A percentile compares a stretch with the other conserved stretches of the same genome.
Conservation (phyloP, 2,888 invertebrate genomes). For the Charanyca ferruginea region DNA sequence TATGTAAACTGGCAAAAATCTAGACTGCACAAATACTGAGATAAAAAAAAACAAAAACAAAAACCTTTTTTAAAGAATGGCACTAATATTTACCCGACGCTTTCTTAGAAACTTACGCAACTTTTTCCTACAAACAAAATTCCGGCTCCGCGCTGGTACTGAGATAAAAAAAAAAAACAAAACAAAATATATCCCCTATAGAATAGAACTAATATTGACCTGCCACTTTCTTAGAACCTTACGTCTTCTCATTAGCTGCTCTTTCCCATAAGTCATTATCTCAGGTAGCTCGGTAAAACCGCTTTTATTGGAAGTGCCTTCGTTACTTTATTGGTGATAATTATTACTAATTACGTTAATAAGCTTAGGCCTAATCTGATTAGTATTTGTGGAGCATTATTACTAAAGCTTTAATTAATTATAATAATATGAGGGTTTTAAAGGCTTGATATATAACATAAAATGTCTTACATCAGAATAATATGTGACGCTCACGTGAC, state of each 20-base stretch:
- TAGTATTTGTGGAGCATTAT: neutral
- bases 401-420: neutral
- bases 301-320: neutral
- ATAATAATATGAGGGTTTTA: neutral
- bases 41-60: too few species aligned
- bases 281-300: constrained; percentile 23
- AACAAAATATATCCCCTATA: neutral
- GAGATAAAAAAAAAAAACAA: neutral
- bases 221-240: constrained; percentile 40
- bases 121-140: too few species aligned
- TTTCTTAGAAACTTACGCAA: too few species aligned
- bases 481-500: neutral
- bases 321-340: constrained; percentile 20
- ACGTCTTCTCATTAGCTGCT: constrained; percentile 5
- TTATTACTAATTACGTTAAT: constrained; percentile 6
- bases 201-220: constrained; percentile 21
- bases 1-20: too few species aligned
- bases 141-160: too few species aligned
- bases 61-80: too few species aligned
- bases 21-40: too few species aligned
- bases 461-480: neutral
- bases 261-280: constrained; percentile 25
- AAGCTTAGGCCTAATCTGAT: neutral
- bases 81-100: too few species aligned
- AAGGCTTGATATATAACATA: too few species aligned